These are phyloP conservation scores for Coptodon bakossiorum DNA, from an alignment of 2,113 vertebrate genomes.

Conservation along the genomic window DNA sequence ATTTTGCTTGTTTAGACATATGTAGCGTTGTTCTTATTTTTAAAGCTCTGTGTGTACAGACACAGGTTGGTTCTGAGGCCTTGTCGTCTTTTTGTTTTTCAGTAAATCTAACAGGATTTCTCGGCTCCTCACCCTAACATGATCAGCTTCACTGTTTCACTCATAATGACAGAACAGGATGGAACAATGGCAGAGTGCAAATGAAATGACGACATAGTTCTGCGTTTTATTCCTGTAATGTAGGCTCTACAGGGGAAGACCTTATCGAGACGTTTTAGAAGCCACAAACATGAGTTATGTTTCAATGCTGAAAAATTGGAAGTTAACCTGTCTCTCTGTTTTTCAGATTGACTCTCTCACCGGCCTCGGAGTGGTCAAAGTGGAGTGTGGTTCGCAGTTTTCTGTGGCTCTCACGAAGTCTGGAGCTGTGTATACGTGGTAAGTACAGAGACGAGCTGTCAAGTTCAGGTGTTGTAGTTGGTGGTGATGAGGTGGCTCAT, in stretches of 20 bases:
- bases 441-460: not conserved
- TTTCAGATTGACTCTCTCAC: conserved; percentile 94
- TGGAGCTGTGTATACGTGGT: conserved; percentile 96
- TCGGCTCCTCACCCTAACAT: not conserved
- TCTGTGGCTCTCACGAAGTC: conserved; percentile 96
- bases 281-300: not conserved
- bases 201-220: not conserved
- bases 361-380: conserved; percentile 94
- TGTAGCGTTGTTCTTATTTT: not conserved
- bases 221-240: not conserved
- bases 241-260: not conserved
- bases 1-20: not conserved
- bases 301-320: not conserved
- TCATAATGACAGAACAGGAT: not conserved
- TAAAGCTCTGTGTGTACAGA: not conserved
- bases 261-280: not conserved
- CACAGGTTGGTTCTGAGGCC: not conserved
- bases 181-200: not conserved
- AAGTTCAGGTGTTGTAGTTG: not conserved
- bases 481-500: not conserved
- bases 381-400: conserved; percentile 97
- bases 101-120: not conserved
- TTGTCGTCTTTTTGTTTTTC: not conserved
- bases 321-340: not conserved
- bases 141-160: not conserved